Evolutionary conservation across 1,140 invertebrate genomes (phyloP).

Genomic region (Potamilus streckersoni): DNA sequence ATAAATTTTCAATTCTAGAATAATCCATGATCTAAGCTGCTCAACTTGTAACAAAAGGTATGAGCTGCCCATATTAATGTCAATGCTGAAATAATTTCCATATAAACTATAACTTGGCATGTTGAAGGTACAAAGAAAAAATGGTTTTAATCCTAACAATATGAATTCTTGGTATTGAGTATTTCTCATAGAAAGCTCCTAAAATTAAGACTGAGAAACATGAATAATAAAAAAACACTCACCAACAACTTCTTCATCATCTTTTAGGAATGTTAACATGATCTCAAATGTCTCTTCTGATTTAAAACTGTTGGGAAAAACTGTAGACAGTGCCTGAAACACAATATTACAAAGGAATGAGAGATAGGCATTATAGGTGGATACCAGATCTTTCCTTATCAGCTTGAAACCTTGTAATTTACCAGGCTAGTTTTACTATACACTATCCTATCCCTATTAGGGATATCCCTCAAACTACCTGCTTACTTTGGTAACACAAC

Average conservation of each 20-base stretch:
- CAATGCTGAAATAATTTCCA: too few relatives aligned
- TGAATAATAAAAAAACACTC: conserved; percentile 32
- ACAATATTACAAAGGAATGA: conserved; percentile 35
- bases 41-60: too few relatives aligned
- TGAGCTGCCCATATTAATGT: too few relatives aligned
- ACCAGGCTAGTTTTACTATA: neutral
- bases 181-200: too few relatives aligned
- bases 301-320: conserved; percentile 93
- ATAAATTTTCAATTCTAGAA: too few relatives aligned
- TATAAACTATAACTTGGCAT: too few relatives aligned
- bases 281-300: conserved; percentile 85
- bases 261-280: conserved; percentile 81
- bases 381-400: neutral
- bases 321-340: conserved; percentile 83
- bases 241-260: conserved; percentile 85
- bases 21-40: too few relatives aligned
- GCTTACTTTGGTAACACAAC: too few relatives aligned
- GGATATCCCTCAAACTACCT: neutral
- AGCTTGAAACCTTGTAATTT: neutral
- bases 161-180: too few relatives aligned
- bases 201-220: neutral
- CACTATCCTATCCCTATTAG: neutral
- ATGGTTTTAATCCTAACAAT: too few relatives aligned
- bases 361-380: neutral
- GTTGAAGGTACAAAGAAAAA: too few relatives aligned